Base-by-base conservation (phyloP, 1,140 invertebrate species). In the Platorchestia sp. region DNA sequence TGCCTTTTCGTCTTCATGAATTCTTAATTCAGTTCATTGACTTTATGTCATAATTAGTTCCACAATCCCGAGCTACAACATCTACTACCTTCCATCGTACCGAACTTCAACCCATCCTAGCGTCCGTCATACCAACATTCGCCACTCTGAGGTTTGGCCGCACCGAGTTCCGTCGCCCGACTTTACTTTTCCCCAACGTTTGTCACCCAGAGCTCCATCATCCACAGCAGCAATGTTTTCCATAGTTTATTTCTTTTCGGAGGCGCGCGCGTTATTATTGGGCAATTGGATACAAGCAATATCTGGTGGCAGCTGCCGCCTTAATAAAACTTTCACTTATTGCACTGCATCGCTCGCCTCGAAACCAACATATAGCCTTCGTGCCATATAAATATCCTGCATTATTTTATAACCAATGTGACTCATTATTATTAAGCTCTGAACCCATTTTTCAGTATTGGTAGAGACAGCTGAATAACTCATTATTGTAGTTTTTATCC, bases 251-350 rank as follows among this genome's bases (percentile, higher is more conserved):
- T 90, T 90, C 44, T 90, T 43, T 90, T 90, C 44, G 41, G 7
- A 42, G 44, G 7, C 87, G 27, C 27, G 6, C 59, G 87, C 87
- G 87, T 16, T 90, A 90, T 90, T 90, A 90, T 90, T 90, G 87
- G 87, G 44, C 87, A 90, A 90, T 90, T 90, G 87, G 87, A 90
- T 45, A 90, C 87, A 90, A 19, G 44, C 41, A 90, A 90, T 90
- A 90, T 90, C 42, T 90, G 87, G 41, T 90, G 41, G 87, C 87
- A 44, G 87, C 87, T 90, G 87, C 87, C 10, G 87, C 87, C 87
- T 90, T 90, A 90, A 90, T 90, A 90, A 90, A 90, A 90, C 87
- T 90, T 90, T 36, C 59, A 75, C 59, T 75, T 75, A 90, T 90
- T 90, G 87, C 87, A 90, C 87, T 90, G 59, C 59, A 75, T 75